A percentile compares a stretch with the other conserved stretches of the same genome.
Conservation (phyloP, 2,113 vertebrate species). For the Cochlearius cochlearius region DNA sequence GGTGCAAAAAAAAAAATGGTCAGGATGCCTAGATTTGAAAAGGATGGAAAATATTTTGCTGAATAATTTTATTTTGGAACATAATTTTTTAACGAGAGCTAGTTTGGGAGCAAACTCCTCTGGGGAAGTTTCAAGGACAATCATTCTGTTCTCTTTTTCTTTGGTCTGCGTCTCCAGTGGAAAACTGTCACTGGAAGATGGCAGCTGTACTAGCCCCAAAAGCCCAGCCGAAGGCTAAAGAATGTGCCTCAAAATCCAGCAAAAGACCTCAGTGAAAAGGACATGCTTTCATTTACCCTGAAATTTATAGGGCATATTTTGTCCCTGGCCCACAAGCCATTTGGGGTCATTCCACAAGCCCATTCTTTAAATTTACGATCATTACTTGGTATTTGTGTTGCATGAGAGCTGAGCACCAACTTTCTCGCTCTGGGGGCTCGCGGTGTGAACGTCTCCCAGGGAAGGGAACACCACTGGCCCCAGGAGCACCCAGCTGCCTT, state of each 20-base stretch:
- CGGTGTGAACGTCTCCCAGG: fast-evolving
- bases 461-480: neutral
- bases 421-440: fast-evolving
- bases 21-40: neutral
- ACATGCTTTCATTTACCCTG: neutral
- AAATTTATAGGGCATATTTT: neutral
- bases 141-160: neutral
- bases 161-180: neutral
- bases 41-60: neutral
- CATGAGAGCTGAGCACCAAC: neutral
- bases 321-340: neutral
- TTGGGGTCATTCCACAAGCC: neutral
- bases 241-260: neutral
- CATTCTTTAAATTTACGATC: neutral
- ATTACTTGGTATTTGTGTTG: neutral
- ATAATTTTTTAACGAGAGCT: neutral
- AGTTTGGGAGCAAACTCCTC: neutral
- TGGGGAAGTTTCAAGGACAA: neutral
- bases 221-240: neutral
- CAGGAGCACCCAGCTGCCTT: neutral
- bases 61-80: neutral
- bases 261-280: neutral
- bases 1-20: no score
- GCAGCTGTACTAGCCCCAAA: neutral
- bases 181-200: neutral